Base-by-base conservation (phyloP, 2,113 vertebrate genomes). In the Pseudorhombus dupliciocellatus region DNA sequence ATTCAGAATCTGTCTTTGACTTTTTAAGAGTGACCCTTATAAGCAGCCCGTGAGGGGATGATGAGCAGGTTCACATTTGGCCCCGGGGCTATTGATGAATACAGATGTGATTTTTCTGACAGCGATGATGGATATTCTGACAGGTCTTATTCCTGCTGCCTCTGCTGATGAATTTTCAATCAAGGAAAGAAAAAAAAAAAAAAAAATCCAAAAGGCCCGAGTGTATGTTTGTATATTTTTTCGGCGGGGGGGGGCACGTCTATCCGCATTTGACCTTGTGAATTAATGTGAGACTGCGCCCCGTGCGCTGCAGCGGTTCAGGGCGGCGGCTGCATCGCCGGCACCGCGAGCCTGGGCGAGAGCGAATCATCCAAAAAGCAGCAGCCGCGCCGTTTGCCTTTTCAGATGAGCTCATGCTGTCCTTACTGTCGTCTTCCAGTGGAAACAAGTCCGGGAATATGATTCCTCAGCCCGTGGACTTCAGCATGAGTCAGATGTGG, bases 91-190 rank as follows among this genome's bases (percentile, higher is more conserved):
- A 52, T 56, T 84, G 81, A 78, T 80, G 88, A 90, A 91, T 91
- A 88, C 83, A 83, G 78, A 91, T 89, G 79, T 80, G 87, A 72
- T 69, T 75, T 81, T 80, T 85, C 81, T 87, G 82, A 90, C 83
- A 85, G 80, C 6, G 4, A 73, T 87, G 87, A 91, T 88, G 87
- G 90, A 90, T 90, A 84, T 70, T 79, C 77, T 88, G 83, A 87
- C 78, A 68, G 69, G 1, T 80, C 58, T 48, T 69, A 57, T 75
- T 62, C 44, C 58, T 65, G 55, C 51, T 78, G 59, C 67, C 55
- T 58, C 58, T 74, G 44, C 73, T 74, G 68, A 79, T 85, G 67
- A 80, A 79, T 83, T 87, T 83, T 73, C 37, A 81, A 77, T 52
- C 25, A 12, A 37, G 50, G 2, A 10, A 1, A 4, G 10, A 15